These are phyloP conservation scores for Podarcis siculus DNA, from an alignment of 2,797 vertebrate genomes.

Conservation along the genomic window DNA sequence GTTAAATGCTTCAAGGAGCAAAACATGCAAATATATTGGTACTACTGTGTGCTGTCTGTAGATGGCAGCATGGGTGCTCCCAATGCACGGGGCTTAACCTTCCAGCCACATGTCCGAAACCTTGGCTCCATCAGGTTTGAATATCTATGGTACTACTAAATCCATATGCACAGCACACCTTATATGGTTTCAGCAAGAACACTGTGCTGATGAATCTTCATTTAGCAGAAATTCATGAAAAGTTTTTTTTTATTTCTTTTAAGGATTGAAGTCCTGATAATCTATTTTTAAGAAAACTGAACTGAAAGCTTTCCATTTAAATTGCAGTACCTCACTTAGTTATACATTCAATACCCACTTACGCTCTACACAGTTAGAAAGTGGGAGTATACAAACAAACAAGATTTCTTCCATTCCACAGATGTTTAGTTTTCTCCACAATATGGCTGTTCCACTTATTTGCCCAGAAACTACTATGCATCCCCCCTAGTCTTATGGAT, in stretches of 20 bases:
- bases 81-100: not conserved
- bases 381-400: conserved; percentile 10
- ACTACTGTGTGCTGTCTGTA: not conserved
- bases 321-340: not conserved
- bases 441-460: conserved; percentile 27
- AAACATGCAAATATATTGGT: too few species aligned
- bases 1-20: not conserved
- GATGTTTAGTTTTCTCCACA: conserved; percentile 46
- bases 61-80: not conserved
- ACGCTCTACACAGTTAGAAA: not conserved
- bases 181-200: fast-evolving
- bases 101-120: not conserved
- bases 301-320: not conserved
- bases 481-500: conserved; percentile 18
- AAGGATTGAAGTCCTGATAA: not conserved
- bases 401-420: conserved; percentile 49
- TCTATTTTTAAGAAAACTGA: not conserved
- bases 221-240: not conserved
- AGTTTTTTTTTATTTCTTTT: not conserved
- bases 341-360: conserved; percentile 21
- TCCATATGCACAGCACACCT: not conserved
- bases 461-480: not conserved
- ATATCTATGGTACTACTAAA: not conserved
- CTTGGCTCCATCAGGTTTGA: not conserved
- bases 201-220: fast-evolving